Evolutionary conservation across 2,113 vertebrate species (phyloP).

Genomic region (Mola mola): DNA sequence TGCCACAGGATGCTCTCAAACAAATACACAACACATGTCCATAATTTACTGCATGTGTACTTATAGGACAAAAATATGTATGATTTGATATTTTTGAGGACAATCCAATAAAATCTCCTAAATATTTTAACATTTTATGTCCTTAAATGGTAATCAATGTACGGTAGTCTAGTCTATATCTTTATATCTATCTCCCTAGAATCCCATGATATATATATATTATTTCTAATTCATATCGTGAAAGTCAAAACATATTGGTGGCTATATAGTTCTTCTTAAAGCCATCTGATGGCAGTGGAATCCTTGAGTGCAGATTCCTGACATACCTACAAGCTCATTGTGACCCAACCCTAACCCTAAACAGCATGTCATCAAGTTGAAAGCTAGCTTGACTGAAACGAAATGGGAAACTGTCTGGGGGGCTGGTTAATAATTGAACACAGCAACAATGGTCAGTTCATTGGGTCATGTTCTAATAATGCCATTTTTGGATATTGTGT

Average conservation of each 20-base stretch:
- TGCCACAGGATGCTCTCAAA: slow-evolving; percentile 29
- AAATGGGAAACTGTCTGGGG: slow-evolving; percentile 20
- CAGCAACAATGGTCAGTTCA: slow-evolving; percentile 20
- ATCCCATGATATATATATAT: too few species aligned
- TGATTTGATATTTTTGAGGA: background rate
- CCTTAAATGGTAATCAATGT: background rate
- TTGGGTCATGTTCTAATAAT: slow-evolving; percentile 1
- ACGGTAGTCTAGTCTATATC: too few species aligned
- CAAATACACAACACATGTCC: slow-evolving; percentile 13
- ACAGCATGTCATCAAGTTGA: slow-evolving; percentile 24
- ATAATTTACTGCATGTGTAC: slow-evolving; percentile 5
- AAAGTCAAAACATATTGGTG: too few species aligned
- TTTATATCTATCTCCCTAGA: background rate
- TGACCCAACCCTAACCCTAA: too few species aligned
- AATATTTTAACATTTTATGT: background rate
- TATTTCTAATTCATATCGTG: too few species aligned
- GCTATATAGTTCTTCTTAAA: background rate
- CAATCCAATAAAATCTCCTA: background rate
- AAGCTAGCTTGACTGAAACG: slow-evolving; percentile 31
- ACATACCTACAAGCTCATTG: slow-evolving; percentile 21
- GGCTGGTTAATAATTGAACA: slow-evolving; percentile 28
- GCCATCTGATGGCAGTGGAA: background rate
- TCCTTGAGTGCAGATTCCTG: slow-evolving; percentile 17
- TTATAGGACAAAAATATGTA: background rate
- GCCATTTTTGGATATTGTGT: too few species aligned